Evolutionary conservation across 2,797 vertebrate genomes (phyloP).

Genomic region (Peromyscus aztecus): DNA sequence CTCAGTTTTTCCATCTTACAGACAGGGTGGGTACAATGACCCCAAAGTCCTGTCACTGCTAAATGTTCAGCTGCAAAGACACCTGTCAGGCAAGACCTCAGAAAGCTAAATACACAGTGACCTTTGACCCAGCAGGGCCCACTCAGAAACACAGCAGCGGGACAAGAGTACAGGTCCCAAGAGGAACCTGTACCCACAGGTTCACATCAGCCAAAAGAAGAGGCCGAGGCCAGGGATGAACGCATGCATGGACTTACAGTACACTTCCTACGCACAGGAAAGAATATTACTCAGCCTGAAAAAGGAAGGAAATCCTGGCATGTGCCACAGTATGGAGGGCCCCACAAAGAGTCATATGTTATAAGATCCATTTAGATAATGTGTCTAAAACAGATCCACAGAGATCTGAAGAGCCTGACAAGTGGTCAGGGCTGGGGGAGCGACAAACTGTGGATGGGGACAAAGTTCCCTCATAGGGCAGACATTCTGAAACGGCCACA

Average conservation of each 20-base stretch:
- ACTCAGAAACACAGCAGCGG: not conserved
- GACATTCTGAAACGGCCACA: not conserved
- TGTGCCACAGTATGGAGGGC: not conserved
- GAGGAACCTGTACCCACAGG: not conserved
- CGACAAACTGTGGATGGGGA: no score
- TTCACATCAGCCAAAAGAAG: not conserved
- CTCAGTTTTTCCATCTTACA: not conserved
- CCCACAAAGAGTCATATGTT: not conserved
- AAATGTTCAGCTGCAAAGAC: not conserved
- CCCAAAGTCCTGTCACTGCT: not conserved
- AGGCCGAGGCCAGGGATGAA: not conserved
- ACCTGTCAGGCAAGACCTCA: rapidly evolving
- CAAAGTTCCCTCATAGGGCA: not conserved
- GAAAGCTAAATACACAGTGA: not conserved
- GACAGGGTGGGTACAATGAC: rapidly evolving
- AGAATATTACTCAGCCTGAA: not conserved
- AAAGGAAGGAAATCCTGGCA: not conserved
- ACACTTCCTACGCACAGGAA: rapidly evolving
- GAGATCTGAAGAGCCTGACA: not conserved
- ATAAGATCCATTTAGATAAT: no score
- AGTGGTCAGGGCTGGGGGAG: not conserved
- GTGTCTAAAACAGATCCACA: not conserved
- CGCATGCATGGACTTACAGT: no score
- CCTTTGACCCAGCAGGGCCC: not conserved
- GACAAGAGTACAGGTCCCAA: not conserved